These are phyloP conservation scores for Bergia puertoricense DNA, from an alignment of 92 coral and sea anemone genomes.

Conservation along the genomic window DNA sequence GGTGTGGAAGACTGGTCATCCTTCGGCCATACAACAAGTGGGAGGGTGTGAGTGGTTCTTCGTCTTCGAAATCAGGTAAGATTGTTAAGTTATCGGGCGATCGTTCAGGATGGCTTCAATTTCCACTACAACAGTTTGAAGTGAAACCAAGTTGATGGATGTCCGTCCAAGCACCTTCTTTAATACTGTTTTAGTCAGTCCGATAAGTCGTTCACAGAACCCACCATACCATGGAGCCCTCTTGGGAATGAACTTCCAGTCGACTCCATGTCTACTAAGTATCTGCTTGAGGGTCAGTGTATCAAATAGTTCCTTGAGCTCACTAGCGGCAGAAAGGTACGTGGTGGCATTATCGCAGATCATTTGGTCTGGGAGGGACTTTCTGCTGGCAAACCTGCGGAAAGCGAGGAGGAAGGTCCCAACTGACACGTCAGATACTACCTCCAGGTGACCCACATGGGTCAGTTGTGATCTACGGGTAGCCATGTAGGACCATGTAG, in stretches of 20 bases:
- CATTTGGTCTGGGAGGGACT: slow-evolving; percentile 57
- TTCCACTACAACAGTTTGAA: slow-evolving; percentile 54
- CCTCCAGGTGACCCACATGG: slow-evolving; percentile 53
- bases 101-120: slow-evolving; percentile 57
- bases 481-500: slow-evolving; percentile 57
- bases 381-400: slow-evolving; percentile 57
- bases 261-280: slow-evolving; percentile 49
- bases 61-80: slow-evolving; percentile 58
- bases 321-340: slow-evolving; percentile 49
- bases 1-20: slow-evolving; percentile 43
- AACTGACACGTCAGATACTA: slow-evolving; percentile 57
- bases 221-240: slow-evolving; percentile 71
- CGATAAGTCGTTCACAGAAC: slow-evolving; percentile 69
- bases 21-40: slow-evolving; percentile 57
- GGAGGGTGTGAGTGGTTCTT: slow-evolving; percentile 60
- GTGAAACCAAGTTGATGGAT: slow-evolving; percentile 46
- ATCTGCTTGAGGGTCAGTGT: slow-evolving; percentile 40
- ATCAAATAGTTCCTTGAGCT: slow-evolving; percentile 40
- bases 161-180: slow-evolving; percentile 62
- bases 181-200: slow-evolving; percentile 58
- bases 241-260: slow-evolving; percentile 74
- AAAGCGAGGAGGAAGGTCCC: slow-evolving; percentile 56
- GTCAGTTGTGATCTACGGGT: slow-evolving; percentile 38
- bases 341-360: slow-evolving; percentile 70
- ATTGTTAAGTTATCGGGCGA: slow-evolving; percentile 49